Conservation (phyloP, 1,140 invertebrate species). For the Ectropis grisescens region DNA sequence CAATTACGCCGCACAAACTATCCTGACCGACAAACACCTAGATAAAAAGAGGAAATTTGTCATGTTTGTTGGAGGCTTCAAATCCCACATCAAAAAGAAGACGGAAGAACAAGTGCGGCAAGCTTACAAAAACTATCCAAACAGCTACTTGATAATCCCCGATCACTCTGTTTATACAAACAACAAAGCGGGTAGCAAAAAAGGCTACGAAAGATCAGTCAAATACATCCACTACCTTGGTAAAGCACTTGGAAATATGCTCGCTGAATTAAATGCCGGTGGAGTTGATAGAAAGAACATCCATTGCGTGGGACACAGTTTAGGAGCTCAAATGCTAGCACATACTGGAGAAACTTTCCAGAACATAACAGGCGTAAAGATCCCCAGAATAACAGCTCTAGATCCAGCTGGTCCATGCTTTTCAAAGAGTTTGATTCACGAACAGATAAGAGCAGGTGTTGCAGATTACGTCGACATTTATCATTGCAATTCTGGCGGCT, state of each 20-base stretch:
- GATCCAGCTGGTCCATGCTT: slow-evolving; percentile 81
- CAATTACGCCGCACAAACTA: slow-evolving; percentile 31
- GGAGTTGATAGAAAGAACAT: slow-evolving; percentile 44
- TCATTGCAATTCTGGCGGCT: slow-evolving; percentile 81
- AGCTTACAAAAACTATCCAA: slow-evolving; percentile 38
- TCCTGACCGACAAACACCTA: slow-evolving; percentile 26
- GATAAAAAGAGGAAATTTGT: slow-evolving; percentile 47
- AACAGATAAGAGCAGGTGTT: slow-evolving; percentile 71
- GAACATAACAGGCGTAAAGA: slow-evolving; percentile 34
- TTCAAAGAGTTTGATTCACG: slow-evolving; percentile 63
- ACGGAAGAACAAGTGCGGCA: slow-evolving; percentile 38
- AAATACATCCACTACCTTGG: slow-evolving; percentile 56
- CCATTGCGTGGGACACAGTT: slow-evolving; percentile 62
- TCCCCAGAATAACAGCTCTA: slow-evolving; percentile 75
- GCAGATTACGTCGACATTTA: slow-evolving; percentile 81
- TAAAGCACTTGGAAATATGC: slow-evolving; percentile 36
- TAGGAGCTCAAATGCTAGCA: slow-evolving; percentile 70
- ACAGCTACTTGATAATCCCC: slow-evolving; percentile 44
- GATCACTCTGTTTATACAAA: slow-evolving; percentile 65
- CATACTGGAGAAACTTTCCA: slow-evolving; percentile 62
- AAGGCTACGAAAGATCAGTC: slow-evolving; percentile 51
- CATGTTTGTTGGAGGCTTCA: slow-evolving; percentile 55
- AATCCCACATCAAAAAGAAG: slow-evolving; percentile 47
- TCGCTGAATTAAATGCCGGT: slow-evolving; percentile 24
- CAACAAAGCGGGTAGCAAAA: slow-evolving; percentile 41